Percentiles rank a stretch among this genome's conserved stretches.
These are phyloP conservation scores for Sinelater perroti DNA, from an alignment of 2,888 invertebrate genomes.

Conservation along the genomic window DNA sequence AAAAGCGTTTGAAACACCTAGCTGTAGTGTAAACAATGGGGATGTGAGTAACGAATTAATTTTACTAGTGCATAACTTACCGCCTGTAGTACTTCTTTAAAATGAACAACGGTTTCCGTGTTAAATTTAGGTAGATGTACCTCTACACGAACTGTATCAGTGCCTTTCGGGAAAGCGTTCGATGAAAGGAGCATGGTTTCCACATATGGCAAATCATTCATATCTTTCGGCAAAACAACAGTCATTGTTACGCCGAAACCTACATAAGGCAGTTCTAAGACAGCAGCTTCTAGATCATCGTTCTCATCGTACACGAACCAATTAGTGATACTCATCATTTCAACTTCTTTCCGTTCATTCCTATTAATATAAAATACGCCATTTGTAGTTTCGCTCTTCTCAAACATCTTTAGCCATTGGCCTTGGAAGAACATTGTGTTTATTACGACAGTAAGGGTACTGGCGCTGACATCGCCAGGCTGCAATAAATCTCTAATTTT, in stretches of 20 bases:
- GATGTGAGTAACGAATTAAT: too few relatives aligned
- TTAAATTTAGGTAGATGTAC: conserved; percentile 43
- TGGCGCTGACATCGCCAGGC: conserved; percentile 40
- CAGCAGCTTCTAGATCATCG: conserved; percentile 46
- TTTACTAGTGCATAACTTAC: conserved; percentile 62
- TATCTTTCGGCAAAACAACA: conserved; percentile 40
- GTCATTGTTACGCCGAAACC: conserved; percentile 40
- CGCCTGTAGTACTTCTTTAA: conserved; percentile 66
- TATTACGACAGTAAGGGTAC: conserved; percentile 50
- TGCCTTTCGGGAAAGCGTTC: too few relatives aligned
- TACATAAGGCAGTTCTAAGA: conserved; percentile 50
- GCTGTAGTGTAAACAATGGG: conserved; percentile 25
- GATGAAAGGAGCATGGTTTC: too few relatives aligned
- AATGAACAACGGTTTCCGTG: conserved; percentile 54
- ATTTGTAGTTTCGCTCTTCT: conserved; percentile 40
- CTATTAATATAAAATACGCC: conserved; percentile 45
- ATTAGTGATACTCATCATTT: conserved; percentile 49
- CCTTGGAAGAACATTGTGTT: conserved; percentile 56
- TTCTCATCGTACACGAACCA: conserved; percentile 50
- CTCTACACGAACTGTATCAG: conserved; percentile 29
- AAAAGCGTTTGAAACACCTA: conserved; percentile 41
- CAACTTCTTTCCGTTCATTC: conserved; percentile 44
- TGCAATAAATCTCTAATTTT: conserved; percentile 51
- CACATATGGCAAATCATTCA: conserved; percentile 34
- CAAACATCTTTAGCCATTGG: conserved; percentile 44